Evolutionary conservation across 2,888 invertebrate genomes (phyloP), one percentile per base, ranked within the genome.

Genomic region (Muschampia plurimacula): DNA sequence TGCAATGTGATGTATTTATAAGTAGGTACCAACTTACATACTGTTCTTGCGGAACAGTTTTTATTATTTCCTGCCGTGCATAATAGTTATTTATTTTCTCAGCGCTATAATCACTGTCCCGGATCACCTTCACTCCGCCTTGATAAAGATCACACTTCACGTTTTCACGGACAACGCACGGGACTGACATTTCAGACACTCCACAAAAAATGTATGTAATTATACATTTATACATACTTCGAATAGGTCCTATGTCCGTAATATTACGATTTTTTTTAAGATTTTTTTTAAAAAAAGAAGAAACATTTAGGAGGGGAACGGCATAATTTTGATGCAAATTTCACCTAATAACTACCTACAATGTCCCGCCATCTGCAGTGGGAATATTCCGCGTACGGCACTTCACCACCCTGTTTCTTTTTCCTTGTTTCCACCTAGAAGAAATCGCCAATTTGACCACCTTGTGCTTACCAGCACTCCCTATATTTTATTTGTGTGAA

Each of bases 151-250:
- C 68, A 73, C 75, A 81, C 81, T 81, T 76, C 74, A 66, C 71
- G 78, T 80, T 64, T 83, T 83, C 81, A 81, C 80, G 81, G 79
- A 75, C 80, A 78, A 76, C 76, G 78, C 76, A 77, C 78, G 79
- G 78, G 80, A 79, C 76, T 80, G 77, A 76, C 80, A 81, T 81
- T 80, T 77, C 69, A 60, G 73, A 74, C 49, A 65, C 72, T 63
- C 4, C 6, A 64, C 22, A 62, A 64, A 64, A 64, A 64, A 64
- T 44, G 8, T 44, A 44, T 39, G 22, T 22, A n/a, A n/a, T 62
- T 62, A 36, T 41, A 41, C 22, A 22, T 22, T 22, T 22, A 22
- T 22, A 22, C 22, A 22, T 22, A 22, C n/a, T n/a, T 32, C 1
- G 36, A 8, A 41, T 62, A 41, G 62, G 13, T 36, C 22, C 22